Conservation (phyloP, 2,797 vertebrate species). For the Momotus momota region DNA sequence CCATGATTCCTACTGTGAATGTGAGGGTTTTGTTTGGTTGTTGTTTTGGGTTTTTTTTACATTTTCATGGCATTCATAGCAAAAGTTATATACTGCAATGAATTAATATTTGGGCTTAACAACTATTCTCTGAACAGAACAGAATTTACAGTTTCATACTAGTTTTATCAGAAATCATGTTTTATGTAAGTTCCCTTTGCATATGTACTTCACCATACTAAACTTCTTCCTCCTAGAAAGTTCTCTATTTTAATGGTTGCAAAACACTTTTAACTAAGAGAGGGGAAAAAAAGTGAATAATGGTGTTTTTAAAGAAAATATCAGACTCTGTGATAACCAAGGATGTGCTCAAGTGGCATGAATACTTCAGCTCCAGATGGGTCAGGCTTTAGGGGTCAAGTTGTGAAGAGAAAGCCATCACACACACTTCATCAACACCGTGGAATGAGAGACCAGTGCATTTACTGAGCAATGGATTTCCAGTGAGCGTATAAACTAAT, state of each 20-base stretch:
- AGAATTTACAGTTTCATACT: background rate
- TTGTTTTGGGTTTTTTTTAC: background rate
- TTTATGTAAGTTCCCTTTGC: background rate
- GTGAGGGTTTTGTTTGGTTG: background rate
- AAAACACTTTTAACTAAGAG: conserved; percentile 35
- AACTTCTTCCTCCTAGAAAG: background rate
- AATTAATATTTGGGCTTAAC: background rate
- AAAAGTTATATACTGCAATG: background rate
- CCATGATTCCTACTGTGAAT: background rate
- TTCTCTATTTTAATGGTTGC: background rate
- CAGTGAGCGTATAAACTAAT: conserved; percentile 85
- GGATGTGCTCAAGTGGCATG: conserved; percentile 77
- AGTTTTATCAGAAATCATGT: background rate
- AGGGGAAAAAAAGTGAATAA: background rate
- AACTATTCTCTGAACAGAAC: background rate
- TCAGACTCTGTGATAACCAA: conserved; percentile 70
- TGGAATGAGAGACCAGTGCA: conserved; percentile 84
- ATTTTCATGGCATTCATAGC: background rate
- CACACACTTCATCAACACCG: conserved; percentile 86
- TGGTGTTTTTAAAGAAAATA: conserved; percentile 74
- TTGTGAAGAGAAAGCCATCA: conserved; percentile 85
- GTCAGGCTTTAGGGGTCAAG: conserved; percentile 82
- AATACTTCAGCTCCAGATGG: conserved; percentile 81
- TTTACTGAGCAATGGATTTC: conserved; percentile 84
- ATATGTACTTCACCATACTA: background rate